Percentiles rank a stretch among this genome's conserved stretches.
These are phyloP conservation scores for Aphidius gifuensis DNA, from an alignment of 1,140 invertebrate genomes.

Conservation along the genomic window DNA sequence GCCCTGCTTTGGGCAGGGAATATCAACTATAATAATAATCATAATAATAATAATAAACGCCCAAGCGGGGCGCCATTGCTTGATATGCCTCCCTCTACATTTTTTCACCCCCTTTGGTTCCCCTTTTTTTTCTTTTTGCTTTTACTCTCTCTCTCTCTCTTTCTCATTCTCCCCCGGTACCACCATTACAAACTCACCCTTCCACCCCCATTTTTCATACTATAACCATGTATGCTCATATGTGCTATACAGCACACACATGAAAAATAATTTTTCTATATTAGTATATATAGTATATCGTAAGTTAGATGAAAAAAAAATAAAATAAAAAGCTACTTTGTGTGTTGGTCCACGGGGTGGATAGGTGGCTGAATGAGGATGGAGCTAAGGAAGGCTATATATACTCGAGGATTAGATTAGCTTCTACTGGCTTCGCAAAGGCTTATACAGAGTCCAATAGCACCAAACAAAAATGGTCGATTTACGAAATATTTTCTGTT, in stretches of 20 bases:
- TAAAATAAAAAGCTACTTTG: conserved; percentile 12
- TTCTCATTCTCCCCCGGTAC: conserved; percentile 8
- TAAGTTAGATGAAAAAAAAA: conserved; percentile 15
- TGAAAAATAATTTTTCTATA: neutral
- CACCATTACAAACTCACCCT: conserved; percentile 16
- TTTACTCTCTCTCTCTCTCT: conserved; percentile 13
- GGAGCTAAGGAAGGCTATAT: conserved; percentile 11
- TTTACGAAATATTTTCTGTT: conserved; percentile 18
- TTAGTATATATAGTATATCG: conserved; percentile 2
- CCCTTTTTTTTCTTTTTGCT: conserved; percentile 15
- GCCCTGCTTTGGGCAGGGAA: conserved; percentile 52
- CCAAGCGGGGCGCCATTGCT: conserved; percentile 51
- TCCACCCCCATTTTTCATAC: conserved; percentile 11
- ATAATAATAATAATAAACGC: conserved; percentile 57
- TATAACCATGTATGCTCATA: conserved; percentile 8
- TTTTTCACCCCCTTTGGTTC: conserved; percentile 14
- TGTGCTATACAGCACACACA: neutral
- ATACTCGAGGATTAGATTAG: conserved; percentile 26
- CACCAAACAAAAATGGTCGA: conserved; percentile 21
- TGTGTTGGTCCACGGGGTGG: neutral
- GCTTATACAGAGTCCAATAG: conserved; percentile 16
- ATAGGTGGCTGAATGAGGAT: neutral
- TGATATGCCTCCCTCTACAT: conserved; percentile 26
- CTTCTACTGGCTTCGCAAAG: conserved; percentile 21
- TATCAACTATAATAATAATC: conserved; percentile 56